phyloP scores from a whole-genome alignment of 2,888 invertebrate genomes.

The Drosophila neotestacea region DNA sequence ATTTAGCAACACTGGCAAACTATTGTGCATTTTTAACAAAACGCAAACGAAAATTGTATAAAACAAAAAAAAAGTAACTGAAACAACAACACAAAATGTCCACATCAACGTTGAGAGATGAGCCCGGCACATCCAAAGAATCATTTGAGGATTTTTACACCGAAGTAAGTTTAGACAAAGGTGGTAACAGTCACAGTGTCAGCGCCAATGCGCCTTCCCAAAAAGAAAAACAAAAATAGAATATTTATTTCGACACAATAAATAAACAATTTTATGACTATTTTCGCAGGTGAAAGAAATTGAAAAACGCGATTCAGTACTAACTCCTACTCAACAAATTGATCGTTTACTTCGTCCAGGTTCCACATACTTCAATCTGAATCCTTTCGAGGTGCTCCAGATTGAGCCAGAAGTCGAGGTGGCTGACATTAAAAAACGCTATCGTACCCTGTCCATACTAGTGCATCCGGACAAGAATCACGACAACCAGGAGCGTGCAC shows the following conservation, averaged over 20 bases:
- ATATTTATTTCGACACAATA: constrained; percentile 41
- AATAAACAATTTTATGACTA: constrained; percentile 76
- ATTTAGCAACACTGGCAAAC: constrained; percentile 33
- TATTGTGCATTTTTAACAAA: constrained; percentile 42
- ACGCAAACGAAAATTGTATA: constrained; percentile 27
- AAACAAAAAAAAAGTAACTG: constrained; percentile 16
- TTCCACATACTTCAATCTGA: constrained; percentile 99
- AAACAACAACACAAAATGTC: constrained; percentile 65
- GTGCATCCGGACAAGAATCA: constrained; percentile 99
- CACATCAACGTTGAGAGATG: constrained; percentile 61
- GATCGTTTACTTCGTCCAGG: constrained; percentile 97
- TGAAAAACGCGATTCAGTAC: constrained; percentile 97
- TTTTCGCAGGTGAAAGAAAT: constrained; percentile 96
- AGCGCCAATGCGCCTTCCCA: constrained; percentile 33
- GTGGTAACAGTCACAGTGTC: constrained; percentile 25
- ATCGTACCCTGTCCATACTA: constrained; percentile 96
- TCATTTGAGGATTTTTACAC: constrained; percentile 93
- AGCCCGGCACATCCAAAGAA: constrained; percentile 86
- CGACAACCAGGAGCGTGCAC: constrained; percentile 97
- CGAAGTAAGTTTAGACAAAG: constrained; percentile 88
- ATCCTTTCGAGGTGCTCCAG: constrained; percentile 96
- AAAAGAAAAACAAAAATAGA: constrained; percentile 24
- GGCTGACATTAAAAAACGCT: constrained; percentile 98
- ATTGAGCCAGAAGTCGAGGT: constrained; percentile 95
- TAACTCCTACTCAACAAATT: constrained; percentile 98